Percentiles rank a stretch among this genome's conserved stretches.
phyloP scores from a whole-genome alignment of 1,140 invertebrate genomes.

The Drosophila orosa region DNA sequence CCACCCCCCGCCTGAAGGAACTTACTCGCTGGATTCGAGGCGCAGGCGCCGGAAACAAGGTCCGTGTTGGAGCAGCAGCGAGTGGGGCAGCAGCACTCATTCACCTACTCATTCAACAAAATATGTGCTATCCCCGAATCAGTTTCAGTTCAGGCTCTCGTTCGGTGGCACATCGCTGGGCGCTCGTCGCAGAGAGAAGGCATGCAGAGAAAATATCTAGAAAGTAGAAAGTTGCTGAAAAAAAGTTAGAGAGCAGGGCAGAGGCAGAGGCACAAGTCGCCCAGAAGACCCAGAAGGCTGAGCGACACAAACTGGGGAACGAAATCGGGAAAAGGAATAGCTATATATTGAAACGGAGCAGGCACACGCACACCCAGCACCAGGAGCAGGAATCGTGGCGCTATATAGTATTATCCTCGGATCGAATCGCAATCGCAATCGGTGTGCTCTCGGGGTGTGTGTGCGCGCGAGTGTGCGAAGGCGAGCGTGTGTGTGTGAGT shows the following conservation, averaged over 20 bases:
- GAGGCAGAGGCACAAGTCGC: slow-evolving; percentile 16
- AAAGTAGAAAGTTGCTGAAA: slow-evolving; percentile 46
- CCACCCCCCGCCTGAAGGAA: too few species aligned
- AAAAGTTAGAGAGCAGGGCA: slow-evolving; percentile 47
- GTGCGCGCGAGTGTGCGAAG: slow-evolving; percentile 45
- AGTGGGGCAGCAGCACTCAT: slow-evolving; percentile 55
- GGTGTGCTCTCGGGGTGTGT: slow-evolving; percentile 68
- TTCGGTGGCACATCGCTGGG: slow-evolving; percentile 74
- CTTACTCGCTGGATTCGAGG: slow-evolving; percentile 13
- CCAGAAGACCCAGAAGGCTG: slow-evolving; percentile 18
- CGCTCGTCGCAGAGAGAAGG: slow-evolving; percentile 67
- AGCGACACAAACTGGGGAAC: slow-evolving; percentile 13
- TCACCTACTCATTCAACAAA: slow-evolving; percentile 79
- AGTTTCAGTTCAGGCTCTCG: slow-evolving; percentile 76
- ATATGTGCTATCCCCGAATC: slow-evolving; percentile 62
- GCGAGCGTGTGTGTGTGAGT: slow-evolving; percentile 51
- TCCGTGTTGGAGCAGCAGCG: slow-evolving; percentile 18
- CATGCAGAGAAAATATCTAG: slow-evolving; percentile 52
- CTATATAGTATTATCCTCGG: slow-evolving; percentile 47
- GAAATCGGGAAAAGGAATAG: slow-evolving; percentile 20
- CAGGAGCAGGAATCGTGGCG: slow-evolving; percentile 29
- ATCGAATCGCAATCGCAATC: slow-evolving; percentile 49
- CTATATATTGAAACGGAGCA: slow-evolving; percentile 16
- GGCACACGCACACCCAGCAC: slow-evolving; percentile 17
- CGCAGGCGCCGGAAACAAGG: slow-evolving; percentile 23